Evolutionary conservation across 2,888 invertebrate species (phyloP).

Genomic region (Macrosiphum euphorbiae): DNA sequence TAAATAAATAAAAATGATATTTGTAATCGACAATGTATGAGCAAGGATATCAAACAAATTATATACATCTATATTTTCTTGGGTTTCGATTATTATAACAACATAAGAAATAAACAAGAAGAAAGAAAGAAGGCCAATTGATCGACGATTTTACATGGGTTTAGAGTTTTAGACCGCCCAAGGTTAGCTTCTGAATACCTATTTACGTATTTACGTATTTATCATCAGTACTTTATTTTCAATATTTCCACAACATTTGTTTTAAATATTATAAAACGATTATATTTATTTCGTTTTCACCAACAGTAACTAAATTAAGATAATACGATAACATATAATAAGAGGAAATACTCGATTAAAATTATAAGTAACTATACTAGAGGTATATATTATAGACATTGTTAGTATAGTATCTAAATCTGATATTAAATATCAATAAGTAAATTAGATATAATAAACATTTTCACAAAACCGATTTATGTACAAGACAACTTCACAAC

Average conservation of each 20-base stretch:
- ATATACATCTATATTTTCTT: not conserved
- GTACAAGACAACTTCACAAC: not conserved
- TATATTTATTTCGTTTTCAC: not conserved
- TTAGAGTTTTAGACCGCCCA: not conserved
- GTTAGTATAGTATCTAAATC: no score
- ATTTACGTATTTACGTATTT: no score
- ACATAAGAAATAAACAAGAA: not conserved
- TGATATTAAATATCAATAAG: no score
- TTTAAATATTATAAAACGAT: not conserved
- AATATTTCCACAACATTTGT: not conserved
- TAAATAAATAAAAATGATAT: not conserved
- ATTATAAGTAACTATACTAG: not conserved
- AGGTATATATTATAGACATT: not conserved
- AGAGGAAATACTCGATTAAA: not conserved
- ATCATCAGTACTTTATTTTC: conserved; percentile 23
- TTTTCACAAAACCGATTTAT: not conserved
- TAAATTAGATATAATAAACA: not conserved
- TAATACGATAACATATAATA: not conserved
- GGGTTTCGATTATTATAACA: not conserved
- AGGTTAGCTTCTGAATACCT: conserved; percentile 26
- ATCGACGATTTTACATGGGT: conserved; percentile 8
- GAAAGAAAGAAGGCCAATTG: conserved; percentile 41
- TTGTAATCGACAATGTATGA: not conserved
- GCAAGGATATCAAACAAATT: not conserved
- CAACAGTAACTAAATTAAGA: not conserved